Percentiles rank a stretch among this genome's conserved stretches.
These are phyloP conservation scores for Eleutherodactylus coqui DNA, from an alignment of 2,797 vertebrate species.

Conservation along the genomic window DNA sequence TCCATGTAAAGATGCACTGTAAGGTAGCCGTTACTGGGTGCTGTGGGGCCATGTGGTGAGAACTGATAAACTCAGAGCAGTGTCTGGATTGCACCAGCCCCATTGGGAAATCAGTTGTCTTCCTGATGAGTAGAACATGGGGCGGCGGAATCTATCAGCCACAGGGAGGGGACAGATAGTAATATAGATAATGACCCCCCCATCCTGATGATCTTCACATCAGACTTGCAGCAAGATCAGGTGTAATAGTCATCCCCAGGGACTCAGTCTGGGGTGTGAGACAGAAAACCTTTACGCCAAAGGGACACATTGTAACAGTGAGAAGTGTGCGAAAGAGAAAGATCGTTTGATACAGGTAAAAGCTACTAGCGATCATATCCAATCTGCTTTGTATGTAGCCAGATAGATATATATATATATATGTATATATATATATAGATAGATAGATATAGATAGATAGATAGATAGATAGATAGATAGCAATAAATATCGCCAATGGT, in stretches of 20 bases:
- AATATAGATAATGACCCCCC: slow-evolving; percentile 51
- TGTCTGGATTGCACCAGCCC: slow-evolving; percentile 62
- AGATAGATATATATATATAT: not conserved
- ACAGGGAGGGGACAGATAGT: slow-evolving; percentile 57
- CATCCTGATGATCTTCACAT: slow-evolving; percentile 26
- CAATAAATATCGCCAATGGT: not conserved
- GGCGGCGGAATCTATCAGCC: slow-evolving; percentile 51
- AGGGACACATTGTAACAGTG: slow-evolving; percentile 1
- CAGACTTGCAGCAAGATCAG: slow-evolving; percentile 26
- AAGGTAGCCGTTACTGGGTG: slow-evolving; percentile 51
- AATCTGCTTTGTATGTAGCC: not conserved
- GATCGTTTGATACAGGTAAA: slow-evolving; percentile 41
- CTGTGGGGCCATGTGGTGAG: slow-evolving; percentile 50
- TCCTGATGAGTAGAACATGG: slow-evolving; percentile 53
- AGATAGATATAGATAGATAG: not conserved
- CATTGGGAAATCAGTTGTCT: slow-evolving; percentile 63
- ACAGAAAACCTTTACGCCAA: slow-evolving; percentile 5
- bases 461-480: not conserved
- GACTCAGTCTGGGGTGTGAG: not conserved
- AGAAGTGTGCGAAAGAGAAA: not conserved
- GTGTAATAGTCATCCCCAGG: slow-evolving; percentile 30
- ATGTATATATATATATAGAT: slow-evolving; percentile 6
- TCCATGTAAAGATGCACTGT: slow-evolving; percentile 24
- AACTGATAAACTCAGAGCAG: slow-evolving; percentile 62
- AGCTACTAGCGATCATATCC: not conserved